Evolutionary conservation across 1,140 invertebrate genomes (phyloP).

Genomic region (Drosophila ogumai): DNA sequence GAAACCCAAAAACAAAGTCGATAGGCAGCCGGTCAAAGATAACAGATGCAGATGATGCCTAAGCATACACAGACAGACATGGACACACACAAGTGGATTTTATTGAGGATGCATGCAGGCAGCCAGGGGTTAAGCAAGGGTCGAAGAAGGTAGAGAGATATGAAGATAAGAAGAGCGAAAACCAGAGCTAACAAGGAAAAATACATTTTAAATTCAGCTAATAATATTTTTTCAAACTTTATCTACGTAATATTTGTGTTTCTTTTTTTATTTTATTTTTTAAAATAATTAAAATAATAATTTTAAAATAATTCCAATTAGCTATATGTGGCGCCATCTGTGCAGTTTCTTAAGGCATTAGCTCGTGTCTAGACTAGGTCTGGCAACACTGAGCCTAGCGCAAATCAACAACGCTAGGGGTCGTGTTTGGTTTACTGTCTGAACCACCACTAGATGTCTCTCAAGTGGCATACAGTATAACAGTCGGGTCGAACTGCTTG

Average conservation of each 20-base stretch:
- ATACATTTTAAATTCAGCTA: too few relatives aligned
- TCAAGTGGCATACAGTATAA: not conserved
- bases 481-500: not conserved
- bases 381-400: slow-evolving; percentile 15
- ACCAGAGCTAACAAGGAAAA: too few relatives aligned
- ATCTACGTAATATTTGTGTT: too few relatives aligned
- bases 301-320: not conserved
- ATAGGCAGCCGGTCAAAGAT: slow-evolving; percentile 38
- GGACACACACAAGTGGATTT: slow-evolving; percentile 13
- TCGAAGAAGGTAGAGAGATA: slow-evolving; percentile 2
- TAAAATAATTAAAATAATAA: too few relatives aligned
- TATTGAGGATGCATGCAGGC: slow-evolving; percentile 22
- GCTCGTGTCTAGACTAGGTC: not conserved
- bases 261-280: not conserved
- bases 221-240: too few relatives aligned
- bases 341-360: too few relatives aligned
- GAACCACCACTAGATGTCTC: not conserved
- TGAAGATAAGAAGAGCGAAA: not conserved
- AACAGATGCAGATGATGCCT: slow-evolving; percentile 30
- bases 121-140: slow-evolving; percentile 20
- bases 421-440: not conserved
- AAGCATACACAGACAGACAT: slow-evolving; percentile 9
- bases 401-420: not conserved
- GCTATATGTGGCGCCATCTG: not conserved
- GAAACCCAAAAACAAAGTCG: slow-evolving; percentile 12